Evolutionary conservation across 2,888 invertebrate genomes (phyloP), one percentile per base, ranked within the genome.

Genomic region (Harpalus rubripes): DNA sequence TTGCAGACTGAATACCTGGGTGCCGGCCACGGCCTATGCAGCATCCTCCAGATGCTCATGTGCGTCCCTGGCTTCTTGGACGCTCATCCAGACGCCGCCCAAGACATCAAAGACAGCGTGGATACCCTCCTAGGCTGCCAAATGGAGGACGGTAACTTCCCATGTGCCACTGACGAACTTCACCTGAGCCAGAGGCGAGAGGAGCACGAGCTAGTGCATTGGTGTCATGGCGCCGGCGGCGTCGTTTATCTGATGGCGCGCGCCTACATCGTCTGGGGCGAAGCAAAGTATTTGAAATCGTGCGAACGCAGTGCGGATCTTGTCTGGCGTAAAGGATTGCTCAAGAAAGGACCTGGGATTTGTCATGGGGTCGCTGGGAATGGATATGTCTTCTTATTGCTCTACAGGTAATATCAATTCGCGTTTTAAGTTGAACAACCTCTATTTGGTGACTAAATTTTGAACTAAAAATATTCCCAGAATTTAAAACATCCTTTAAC

Each of bases 141-240:
- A 91, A 95, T 94, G 87, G 88, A 90, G 0, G 94, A 95, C 84
- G 96, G 96, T 0, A 96, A 96, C 90, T 96, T 96, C 90, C 95
- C 96, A 7, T 52, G 95, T 87, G 95, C 95, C 4, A 92, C 95
- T 89, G 96, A 95, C 87, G 95, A 97, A 89, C 91, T 95, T 79
- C 91, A 92, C 52, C 18, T 84, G 0, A n/a, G 7, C 3, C 44
- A 56, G 10, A 8, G 44, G 7, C 12, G 32, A n/a, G 78, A 76
- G 15, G 76, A 76, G 10, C 95, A 96, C 85, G 95, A 96, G 86
- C 91, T 97, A 10, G 41, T 97, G 0, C 97, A 98, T 89, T 97
- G 97, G 98, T 98, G 98, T 90, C 97, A 98, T 89, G 98, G 98
- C 0, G 96, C 96, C 8, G 95, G 96, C 7, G 97, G 97, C 0